Conservation (phyloP, 1,140 invertebrate species). For the Drosophila kurseongensis region DNA sequence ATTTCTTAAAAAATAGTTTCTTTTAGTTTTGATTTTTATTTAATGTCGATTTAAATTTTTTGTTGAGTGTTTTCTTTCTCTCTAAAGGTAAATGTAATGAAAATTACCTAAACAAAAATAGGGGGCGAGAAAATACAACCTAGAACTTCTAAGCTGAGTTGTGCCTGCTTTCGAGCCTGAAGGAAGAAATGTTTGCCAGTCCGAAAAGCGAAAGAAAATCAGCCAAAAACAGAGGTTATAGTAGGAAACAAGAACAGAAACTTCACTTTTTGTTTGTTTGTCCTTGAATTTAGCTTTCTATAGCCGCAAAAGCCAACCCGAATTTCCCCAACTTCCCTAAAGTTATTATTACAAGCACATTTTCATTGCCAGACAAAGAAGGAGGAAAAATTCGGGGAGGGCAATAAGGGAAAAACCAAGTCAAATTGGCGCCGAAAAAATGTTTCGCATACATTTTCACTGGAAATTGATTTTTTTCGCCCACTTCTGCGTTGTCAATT, state of each 20-base stretch:
- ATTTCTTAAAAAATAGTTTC: not conserved
- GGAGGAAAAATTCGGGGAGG: not conserved
- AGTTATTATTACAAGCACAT: slow-evolving; percentile 80
- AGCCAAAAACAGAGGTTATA: not conserved
- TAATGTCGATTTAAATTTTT: not conserved
- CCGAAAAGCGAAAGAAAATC: slow-evolving; percentile 31
- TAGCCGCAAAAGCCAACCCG: slow-evolving; percentile 31
- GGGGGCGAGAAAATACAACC: slow-evolving; percentile 22
- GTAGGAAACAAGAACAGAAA: slow-evolving; percentile 4
- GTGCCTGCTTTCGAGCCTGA: slow-evolving; percentile 25
- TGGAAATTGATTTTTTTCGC: slow-evolving; percentile 70
- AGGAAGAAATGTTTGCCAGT: slow-evolving; percentile 42
- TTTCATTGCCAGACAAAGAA: slow-evolving; percentile 64
- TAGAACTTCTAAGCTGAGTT: slow-evolving; percentile 72
- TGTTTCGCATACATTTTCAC: slow-evolving; percentile 47
- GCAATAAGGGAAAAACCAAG: slow-evolving; percentile 14
- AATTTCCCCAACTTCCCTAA: slow-evolving; percentile 7
- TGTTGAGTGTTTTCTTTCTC: not conserved
- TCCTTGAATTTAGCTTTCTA: slow-evolving; percentile 71
- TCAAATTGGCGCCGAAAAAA: slow-evolving; percentile 60
- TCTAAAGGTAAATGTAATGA: slow-evolving; percentile 59
- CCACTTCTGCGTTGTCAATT: slow-evolving; percentile 60
- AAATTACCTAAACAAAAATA: slow-evolving; percentile 59
- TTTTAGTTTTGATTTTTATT: not conserved
- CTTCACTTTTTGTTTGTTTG: slow-evolving; percentile 73